Evolutionary conservation across 37 sponge, comb jelly and placozoan genomes (phyloP).

Genomic region (Cladorhizidae sp.): DNA sequence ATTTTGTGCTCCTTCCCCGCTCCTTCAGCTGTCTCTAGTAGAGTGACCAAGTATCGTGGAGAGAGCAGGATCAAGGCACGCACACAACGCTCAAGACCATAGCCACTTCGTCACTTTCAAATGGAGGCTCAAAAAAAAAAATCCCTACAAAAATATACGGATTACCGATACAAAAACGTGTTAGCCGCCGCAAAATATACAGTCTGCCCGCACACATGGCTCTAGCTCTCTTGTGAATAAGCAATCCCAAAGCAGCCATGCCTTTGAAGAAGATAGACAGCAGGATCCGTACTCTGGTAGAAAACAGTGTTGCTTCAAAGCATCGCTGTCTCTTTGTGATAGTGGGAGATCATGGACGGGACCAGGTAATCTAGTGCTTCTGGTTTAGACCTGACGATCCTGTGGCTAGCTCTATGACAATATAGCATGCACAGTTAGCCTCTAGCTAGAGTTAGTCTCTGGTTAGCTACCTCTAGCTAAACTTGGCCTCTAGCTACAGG

Average conservation of each 20-base stretch:
- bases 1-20: background rate
- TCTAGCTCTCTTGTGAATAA: background rate
- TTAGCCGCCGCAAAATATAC: background rate
- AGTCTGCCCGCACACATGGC: slow-evolving; percentile 11
- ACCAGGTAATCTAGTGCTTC: slow-evolving; percentile 67
- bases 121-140: background rate
- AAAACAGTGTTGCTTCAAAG: slow-evolving; percentile 78
- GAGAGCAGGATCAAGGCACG: background rate
- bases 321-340: slow-evolving; percentile 84
- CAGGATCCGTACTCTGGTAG: slow-evolving; percentile 78
- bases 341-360: slow-evolving; percentile 87
- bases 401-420: no score
- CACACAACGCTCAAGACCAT: no score
- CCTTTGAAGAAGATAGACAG: slow-evolving; percentile 80
- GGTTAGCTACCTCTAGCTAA: no score
- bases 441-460: no score
- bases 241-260: slow-evolving; percentile 17
- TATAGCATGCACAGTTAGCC: no score
- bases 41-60: background rate
- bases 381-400: no score
- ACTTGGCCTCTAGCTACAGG: no score
- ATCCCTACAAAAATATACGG: no score
- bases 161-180: background rate
- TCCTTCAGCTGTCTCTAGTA: background rate
- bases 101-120: background rate